phyloP scores from a whole-genome alignment of 1,140 invertebrate genomes.

The Calephelis nemesis region DNA sequence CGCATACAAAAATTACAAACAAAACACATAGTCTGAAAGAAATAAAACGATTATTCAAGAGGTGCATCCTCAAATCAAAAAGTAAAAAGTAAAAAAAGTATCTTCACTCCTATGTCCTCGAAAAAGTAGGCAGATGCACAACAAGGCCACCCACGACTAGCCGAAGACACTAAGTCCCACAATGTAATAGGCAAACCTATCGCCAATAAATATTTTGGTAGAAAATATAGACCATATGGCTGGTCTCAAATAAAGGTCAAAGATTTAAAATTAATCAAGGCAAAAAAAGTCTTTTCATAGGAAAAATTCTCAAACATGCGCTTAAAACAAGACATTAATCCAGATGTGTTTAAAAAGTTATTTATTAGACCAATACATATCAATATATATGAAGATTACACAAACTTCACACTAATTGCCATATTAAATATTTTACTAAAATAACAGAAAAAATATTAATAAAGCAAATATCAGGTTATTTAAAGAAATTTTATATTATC shows the following conservation, averaged over 20 bases:
- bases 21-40: neutral
- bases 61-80: neutral
- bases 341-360: slow-evolving; percentile 31
- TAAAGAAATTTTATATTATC: slow-evolving; percentile 32
- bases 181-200: too few species aligned
- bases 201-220: too few species aligned
- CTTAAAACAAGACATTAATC: slow-evolving; percentile 26
- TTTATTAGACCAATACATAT: slow-evolving; percentile 33
- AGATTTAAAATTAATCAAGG: neutral
- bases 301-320: slow-evolving; percentile 22
- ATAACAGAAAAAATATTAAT: slow-evolving; percentile 39
- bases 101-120: too few species aligned
- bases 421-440: slow-evolving; percentile 36
- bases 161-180: too few species aligned
- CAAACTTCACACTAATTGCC: slow-evolving; percentile 38
- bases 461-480: slow-evolving; percentile 28
- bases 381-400: slow-evolving; percentile 29
- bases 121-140: too few species aligned
- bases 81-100: too few species aligned
- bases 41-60: neutral
- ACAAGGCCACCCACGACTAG: too few species aligned
- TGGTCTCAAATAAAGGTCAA: neutral
- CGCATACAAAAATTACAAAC: neutral
- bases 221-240: neutral
- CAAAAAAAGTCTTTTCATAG: neutral